Base-by-base conservation (phyloP, 1,140 invertebrate species). In the Penaeus chinensis region DNA sequence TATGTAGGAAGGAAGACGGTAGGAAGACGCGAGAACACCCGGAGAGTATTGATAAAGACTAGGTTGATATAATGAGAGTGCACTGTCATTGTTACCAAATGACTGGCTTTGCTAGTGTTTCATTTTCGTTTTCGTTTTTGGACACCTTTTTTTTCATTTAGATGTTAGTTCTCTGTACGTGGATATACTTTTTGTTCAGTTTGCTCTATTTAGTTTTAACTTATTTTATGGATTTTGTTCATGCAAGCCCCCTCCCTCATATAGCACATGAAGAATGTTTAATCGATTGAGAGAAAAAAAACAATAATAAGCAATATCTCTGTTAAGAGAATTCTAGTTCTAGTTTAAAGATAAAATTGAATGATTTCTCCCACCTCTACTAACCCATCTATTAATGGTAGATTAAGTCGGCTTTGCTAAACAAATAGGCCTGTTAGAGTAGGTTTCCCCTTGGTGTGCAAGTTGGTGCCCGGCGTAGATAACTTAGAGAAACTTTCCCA, bases 101-200 rank as follows among this genome's bases (percentile, higher is more conserved):
- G 83, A 78, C 83, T 85, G 83, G 83, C 83, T 85, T 85, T 78
- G 61, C 32, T 78, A 77, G 74, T 76, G 61, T 7, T 62, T 76
- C 20, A 61, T 71, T 32, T 62, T 37, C 16, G 54, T 82, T 61
- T 63, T 62, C 13, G 11, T 77, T 78, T 61, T 20, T 85, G 78
- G 74, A 37, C 71, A 20, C 10, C 10, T 82, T 71, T 66, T 66
- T 82, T 85, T 77, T 62, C n/a, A 10, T 85, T 77, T 66, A 37
- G n/a, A 83, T 47, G 8, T 54, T 54, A 54, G 54, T 13, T 54
- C 54, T 54, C 54, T 54, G 54, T 54, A 54, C 7, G 16, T 54
- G 54, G 54, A 54, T 54, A 0, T 54, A 13, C 16, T 54, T 54
- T 54, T 54, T 54, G 5, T 22, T 65, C 8, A 32, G 74, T 78